These are phyloP conservation scores for Rhopalosiphum nymphaeae DNA, from an alignment of 2,888 invertebrate genomes.

Conservation along the genomic window DNA sequence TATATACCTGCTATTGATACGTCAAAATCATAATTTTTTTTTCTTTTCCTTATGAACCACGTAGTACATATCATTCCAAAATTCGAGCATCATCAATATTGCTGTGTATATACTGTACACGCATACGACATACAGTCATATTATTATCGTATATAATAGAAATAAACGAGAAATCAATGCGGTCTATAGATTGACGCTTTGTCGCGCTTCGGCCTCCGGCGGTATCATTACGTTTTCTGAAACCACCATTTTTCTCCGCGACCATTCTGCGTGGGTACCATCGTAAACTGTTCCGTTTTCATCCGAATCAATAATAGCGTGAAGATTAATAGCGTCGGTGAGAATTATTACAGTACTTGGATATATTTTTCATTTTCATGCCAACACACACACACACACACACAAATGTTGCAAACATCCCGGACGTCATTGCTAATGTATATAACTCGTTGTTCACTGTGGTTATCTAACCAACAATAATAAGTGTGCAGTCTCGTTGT, in stretches of 20 bases:
- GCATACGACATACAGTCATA: neutral
- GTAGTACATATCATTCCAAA: neutral
- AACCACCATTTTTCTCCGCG: neutral
- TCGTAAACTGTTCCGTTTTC: neutral
- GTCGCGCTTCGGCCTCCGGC: neutral
- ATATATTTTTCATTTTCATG: neutral
- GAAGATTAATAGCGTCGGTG: slow-evolving; percentile 27
- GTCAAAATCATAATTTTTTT: neutral
- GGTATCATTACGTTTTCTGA: neutral
- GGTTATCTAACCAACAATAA: neutral
- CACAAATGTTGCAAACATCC: neutral
- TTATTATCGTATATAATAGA: neutral
- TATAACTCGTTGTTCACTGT: neutral
- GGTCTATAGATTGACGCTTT: neutral
- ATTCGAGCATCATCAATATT: too few relatives aligned
- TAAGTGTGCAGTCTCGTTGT: neutral
- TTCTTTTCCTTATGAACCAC: neutral
- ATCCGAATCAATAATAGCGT: slow-evolving; percentile 18
- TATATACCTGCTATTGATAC: neutral
- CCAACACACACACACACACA: neutral
- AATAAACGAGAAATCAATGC: slow-evolving; percentile 20
- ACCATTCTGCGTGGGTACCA: neutral
- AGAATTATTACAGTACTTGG: slow-evolving; percentile 29
- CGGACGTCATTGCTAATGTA: neutral
- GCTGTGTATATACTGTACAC: neutral